Percentiles rank a stretch among this genome's conserved stretches.
phyloP scores from a whole-genome alignment of 2,888 invertebrate genomes.

The Xiphydria camelus region DNA sequence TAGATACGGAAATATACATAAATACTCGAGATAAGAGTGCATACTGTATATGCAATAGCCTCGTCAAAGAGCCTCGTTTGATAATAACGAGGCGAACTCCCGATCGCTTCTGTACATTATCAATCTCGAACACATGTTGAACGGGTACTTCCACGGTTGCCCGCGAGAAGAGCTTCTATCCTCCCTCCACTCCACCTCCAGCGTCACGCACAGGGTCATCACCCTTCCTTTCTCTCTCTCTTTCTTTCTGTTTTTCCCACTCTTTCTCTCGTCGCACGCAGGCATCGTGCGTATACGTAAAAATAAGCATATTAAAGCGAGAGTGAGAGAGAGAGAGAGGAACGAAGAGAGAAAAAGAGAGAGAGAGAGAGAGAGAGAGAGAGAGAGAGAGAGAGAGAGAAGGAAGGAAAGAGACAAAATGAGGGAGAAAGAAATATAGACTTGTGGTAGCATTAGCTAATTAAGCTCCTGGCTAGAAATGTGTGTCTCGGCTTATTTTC shows the following conservation, averaged over 20 bases:
- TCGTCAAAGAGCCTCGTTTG: too few relatives aligned
- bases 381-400: not conserved
- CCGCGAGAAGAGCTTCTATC: not conserved
- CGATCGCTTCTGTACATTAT: not conserved
- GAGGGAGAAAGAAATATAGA: too few relatives aligned
- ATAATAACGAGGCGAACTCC: not conserved
- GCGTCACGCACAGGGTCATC: slow-evolving; percentile 3
- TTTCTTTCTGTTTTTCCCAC: too few relatives aligned
- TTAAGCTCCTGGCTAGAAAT: not conserved
- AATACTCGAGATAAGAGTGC: too few relatives aligned
- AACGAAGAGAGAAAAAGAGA: not conserved
- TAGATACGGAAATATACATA: too few relatives aligned
- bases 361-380: not conserved
- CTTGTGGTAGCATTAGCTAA: not conserved
- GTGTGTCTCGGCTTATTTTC: not conserved
- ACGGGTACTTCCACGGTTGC: not conserved
- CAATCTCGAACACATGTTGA: not conserved
- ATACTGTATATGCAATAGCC: too few relatives aligned
- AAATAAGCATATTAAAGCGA: slow-evolving; percentile 5
- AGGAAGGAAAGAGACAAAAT: too few relatives aligned
- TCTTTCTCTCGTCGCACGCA: too few relatives aligned
- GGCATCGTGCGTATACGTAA: too few relatives aligned
- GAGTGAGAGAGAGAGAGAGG: slow-evolving; percentile 4
- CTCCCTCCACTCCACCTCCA: not conserved
- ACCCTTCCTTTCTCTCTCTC: slow-evolving; percentile 1